These are phyloP conservation scores for Oligia latruncula DNA, from an alignment of 2,888 invertebrate genomes.

Conservation along the genomic window DNA sequence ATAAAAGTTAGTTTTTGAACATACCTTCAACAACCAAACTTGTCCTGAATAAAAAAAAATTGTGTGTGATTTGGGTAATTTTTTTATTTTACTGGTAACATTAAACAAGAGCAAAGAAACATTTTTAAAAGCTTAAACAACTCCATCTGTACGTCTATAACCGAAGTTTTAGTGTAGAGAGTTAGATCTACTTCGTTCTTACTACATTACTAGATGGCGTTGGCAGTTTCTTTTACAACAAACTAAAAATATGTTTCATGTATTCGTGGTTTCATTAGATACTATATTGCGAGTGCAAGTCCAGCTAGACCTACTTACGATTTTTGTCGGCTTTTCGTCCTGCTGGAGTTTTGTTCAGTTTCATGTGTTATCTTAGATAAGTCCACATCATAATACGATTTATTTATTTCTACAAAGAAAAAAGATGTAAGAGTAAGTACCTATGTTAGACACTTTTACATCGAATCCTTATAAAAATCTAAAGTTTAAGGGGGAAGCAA, in stretches of 20 bases:
- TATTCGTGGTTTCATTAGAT: too few relatives aligned
- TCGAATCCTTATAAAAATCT: neutral
- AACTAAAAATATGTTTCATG: too few relatives aligned
- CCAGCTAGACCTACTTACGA: neutral
- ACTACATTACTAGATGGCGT: slow-evolving; percentile 9
- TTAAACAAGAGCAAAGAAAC: neutral
- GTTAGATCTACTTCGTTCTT: neutral
- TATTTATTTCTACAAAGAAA: neutral
- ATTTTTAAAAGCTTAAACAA: neutral
- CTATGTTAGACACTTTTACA: neutral
- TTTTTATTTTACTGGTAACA: slow-evolving; percentile 8
- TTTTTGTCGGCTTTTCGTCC: neutral
- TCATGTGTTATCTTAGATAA: neutral
- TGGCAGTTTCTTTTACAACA: neutral
- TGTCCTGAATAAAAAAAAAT: too few relatives aligned
- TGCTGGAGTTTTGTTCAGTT: neutral
- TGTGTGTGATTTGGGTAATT: neutral
- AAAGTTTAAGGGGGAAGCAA: too few relatives aligned
- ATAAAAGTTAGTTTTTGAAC: too few relatives aligned
- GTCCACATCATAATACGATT: neutral
- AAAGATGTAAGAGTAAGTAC: too few relatives aligned
- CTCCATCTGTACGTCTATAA: slow-evolving; percentile 14
- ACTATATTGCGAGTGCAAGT: neutral
- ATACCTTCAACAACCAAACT: too few relatives aligned
- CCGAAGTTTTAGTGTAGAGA: neutral